Conservation (phyloP, 2,797 vertebrate genomes). For the Malurus splendens region DNA sequence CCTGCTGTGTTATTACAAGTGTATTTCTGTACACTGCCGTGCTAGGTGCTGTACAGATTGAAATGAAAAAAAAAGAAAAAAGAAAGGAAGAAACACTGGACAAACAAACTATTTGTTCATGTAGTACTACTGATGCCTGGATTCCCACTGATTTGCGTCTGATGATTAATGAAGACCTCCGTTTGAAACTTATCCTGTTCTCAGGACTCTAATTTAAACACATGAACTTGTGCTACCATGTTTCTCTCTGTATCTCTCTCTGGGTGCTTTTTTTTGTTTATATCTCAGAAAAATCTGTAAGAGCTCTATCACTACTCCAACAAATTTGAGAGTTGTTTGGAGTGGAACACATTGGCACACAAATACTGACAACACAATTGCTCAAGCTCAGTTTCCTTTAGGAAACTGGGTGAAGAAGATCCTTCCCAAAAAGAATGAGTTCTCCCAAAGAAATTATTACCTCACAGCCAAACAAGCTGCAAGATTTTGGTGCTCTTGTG, state of each 20-base stretch:
- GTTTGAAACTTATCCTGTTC: slow-evolving; percentile 57
- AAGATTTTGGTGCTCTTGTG: neutral
- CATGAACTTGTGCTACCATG: neutral
- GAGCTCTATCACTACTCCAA: neutral
- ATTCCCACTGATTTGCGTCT: slow-evolving; percentile 42
- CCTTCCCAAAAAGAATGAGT: neutral
- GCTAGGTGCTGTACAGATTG: slow-evolving; percentile 10
- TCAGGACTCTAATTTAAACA: slow-evolving; percentile 39
- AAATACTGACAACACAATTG: neutral
- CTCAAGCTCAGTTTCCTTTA: neutral
- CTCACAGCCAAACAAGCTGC: neutral
- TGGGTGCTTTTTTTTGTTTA: neutral
- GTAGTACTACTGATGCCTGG: slow-evolving; percentile 18
- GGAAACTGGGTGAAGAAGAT: neutral
- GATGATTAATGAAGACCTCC: slow-evolving; percentile 50
- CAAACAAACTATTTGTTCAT: slow-evolving; percentile 31
- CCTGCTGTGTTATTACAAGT: slow-evolving; percentile 25
- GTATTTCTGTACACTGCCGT: neutral
- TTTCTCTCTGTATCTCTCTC: neutral
- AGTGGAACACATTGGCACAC: neutral
- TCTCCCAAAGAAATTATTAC: neutral
- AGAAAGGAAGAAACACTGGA: slow-evolving; percentile 17
- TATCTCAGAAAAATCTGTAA: slow-evolving; percentile 6
- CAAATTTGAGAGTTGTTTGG: neutral
- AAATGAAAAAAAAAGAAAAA: neutral